phyloP scores from a whole-genome alignment of 1,140 invertebrate genomes.

The Oreohelix idahoensis region DNA sequence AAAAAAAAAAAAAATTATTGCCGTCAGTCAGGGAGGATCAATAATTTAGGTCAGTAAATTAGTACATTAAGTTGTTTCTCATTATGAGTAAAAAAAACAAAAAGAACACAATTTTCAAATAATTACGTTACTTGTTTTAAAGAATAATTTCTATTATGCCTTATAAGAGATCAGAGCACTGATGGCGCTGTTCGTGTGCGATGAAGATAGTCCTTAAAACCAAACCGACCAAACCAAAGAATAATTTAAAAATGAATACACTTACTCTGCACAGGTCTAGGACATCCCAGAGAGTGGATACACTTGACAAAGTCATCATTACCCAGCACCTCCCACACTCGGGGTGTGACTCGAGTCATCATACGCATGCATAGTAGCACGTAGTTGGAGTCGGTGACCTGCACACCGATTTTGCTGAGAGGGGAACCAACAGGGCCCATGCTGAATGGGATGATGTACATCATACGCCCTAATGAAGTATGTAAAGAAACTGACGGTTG shows the following conservation, averaged over 20 bases:
- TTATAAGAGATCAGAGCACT: no score
- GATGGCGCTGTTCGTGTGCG: no score
- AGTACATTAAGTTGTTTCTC: no score
- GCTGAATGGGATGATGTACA: constrained; percentile 99
- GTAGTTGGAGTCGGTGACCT: constrained; percentile 97
- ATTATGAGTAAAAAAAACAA: no score
- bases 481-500: neutral
- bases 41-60: no score
- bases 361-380: constrained; percentile 97
- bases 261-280: constrained; percentile 65
- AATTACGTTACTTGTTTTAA: no score
- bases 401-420: constrained; percentile 96
- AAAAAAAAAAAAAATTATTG: no score
- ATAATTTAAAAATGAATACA: constrained; percentile 3
- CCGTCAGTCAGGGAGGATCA: no score
- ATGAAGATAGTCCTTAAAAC: no score
- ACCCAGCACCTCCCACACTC: constrained; percentile 74
- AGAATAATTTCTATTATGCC: no score
- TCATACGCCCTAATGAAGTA: constrained; percentile 84
- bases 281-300: constrained; percentile 90
- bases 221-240: no score
- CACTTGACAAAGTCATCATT: constrained; percentile 78
- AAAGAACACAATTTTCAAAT: no score
- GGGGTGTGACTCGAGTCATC: constrained; percentile 95
- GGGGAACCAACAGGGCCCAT: constrained; percentile 98